Percentiles rank a stretch among this genome's conserved stretches.
Conservation (phyloP, 2,888 invertebrate species). For the Acleris cristana region DNA sequence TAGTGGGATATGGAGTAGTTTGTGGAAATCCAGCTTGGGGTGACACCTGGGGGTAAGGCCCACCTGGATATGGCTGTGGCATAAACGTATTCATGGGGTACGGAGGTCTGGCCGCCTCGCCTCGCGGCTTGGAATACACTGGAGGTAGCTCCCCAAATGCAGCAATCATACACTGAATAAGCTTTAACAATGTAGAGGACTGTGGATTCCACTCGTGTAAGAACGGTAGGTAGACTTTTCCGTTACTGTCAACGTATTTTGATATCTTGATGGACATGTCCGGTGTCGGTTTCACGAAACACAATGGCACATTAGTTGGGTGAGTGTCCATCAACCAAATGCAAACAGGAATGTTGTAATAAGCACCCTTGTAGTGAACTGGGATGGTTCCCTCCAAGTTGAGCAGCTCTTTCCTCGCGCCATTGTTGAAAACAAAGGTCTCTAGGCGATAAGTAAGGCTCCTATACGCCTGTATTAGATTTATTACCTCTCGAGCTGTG, state of each 20-base stretch:
- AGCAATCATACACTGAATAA: conserved; percentile 95
- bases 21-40: conserved; percentile 65
- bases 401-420: conserved; percentile 90
- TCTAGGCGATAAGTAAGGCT: conserved; percentile 75
- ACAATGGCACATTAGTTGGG: conserved; percentile 97
- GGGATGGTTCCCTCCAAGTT: conserved; percentile 96
- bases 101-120: conserved; percentile 81
- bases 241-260: conserved; percentile 96
- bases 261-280: conserved; percentile 98
- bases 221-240: conserved; percentile 98
- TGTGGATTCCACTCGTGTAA: conserved; percentile 95
- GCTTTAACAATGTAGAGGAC: conserved; percentile 92
- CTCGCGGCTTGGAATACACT: conserved; percentile 91
- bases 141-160: conserved; percentile 98
- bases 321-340: conserved; percentile 99
- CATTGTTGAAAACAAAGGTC: conserved; percentile 93
- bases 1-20: conserved; percentile 71
- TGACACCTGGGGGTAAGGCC: conserved; percentile 66
- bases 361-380: conserved; percentile 93
- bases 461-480: conserved; percentile 73
- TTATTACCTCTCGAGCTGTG: conserved; percentile 73
- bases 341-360: conserved; percentile 98
- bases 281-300: conserved; percentile 96
- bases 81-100: conserved; percentile 81
- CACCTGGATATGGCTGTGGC: conserved; percentile 72